Percentiles rank a stretch among this genome's conserved stretches.
Evolutionary conservation across 2,113 vertebrate species (phyloP).

Genomic region (Xiphophorus couchianus): DNA sequence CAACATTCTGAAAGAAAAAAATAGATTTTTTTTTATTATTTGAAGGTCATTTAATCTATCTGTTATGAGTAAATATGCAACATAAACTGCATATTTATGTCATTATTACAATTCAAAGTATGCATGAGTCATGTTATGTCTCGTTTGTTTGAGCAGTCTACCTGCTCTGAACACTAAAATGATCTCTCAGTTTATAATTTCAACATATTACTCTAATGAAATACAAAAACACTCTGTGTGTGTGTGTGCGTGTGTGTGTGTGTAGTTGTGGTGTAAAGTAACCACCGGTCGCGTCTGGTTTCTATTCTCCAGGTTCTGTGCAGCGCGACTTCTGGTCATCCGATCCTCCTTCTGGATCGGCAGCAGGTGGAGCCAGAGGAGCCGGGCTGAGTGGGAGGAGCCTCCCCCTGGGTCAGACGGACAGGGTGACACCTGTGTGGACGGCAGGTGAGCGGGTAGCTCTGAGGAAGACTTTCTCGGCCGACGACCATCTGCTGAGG

Average conservation of each 20-base stretch:
- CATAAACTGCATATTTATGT: not conserved
- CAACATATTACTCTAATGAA: no score
- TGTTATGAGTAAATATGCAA: not conserved
- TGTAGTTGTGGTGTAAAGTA: constrained; percentile 78
- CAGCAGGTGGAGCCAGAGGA: constrained; percentile 4
- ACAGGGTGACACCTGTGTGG: constrained; percentile 32
- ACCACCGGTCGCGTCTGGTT: constrained; percentile 83
- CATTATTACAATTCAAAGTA: no score
- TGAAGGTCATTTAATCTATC: not conserved
- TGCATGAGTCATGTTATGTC: no score
- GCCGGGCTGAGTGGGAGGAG: constrained; percentile 41
- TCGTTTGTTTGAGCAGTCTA: no score
- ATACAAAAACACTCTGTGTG: no score
- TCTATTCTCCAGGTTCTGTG: constrained; percentile 83
- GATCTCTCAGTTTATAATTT: no score
- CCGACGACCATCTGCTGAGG: constrained; percentile 80
- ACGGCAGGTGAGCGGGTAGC: constrained; percentile 64
- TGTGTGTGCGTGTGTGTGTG: not conserved
- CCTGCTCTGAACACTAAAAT: not conserved
- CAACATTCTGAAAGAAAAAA: not conserved
- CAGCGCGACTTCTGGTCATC: constrained; percentile 82
- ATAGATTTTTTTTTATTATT: not conserved
- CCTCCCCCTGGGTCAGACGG: constrained; percentile 41
- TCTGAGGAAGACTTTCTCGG: constrained; percentile 81
- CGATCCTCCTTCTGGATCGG: constrained; percentile 65